Evolutionary conservation across 2,888 invertebrate genomes (phyloP).

Genomic region (Pomacea canaliculata): DNA sequence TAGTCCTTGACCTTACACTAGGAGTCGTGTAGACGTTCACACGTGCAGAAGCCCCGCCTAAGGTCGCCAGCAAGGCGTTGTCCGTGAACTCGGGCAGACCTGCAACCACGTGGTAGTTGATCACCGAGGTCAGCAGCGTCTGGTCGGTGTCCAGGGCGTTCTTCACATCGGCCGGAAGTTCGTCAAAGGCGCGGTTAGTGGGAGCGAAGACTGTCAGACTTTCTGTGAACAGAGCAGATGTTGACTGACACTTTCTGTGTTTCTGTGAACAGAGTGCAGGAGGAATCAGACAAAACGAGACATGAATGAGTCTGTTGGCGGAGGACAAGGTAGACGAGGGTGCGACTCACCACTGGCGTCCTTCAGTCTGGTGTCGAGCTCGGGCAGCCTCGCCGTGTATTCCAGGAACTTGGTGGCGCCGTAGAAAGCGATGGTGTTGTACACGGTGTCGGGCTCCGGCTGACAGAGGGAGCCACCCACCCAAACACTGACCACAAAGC

Average conservation of each 20-base stretch:
- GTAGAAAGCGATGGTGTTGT: too few species aligned
- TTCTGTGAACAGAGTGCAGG: too few species aligned
- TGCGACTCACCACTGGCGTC: too few species aligned
- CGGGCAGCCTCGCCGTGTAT: too few species aligned
- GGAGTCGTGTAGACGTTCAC: constrained; percentile 6
- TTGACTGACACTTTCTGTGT: not conserved
- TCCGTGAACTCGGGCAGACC: constrained; percentile 26
- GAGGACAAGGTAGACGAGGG: too few species aligned
- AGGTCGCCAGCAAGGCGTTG: constrained; percentile 1
- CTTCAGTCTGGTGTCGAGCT: too few species aligned
- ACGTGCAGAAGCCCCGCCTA: not conserved
- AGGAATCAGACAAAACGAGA: too few species aligned
- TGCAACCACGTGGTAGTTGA: constrained; percentile 38
- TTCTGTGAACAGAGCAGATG: not conserved
- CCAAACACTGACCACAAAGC: too few species aligned
- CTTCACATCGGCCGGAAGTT: constrained; percentile 34
- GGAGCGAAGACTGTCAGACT: constrained; percentile 44
- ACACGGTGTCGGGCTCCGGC: too few species aligned
- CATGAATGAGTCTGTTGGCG: too few species aligned
- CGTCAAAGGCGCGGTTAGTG: constrained; percentile 42
- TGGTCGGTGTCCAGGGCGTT: constrained; percentile 36
- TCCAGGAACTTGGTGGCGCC: too few species aligned
- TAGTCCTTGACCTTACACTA: not conserved
- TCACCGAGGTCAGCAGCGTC: constrained; percentile 35
- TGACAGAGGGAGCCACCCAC: too few species aligned